These are phyloP conservation scores for Mystacides longicornis DNA, from an alignment of 2,888 invertebrate genomes.

Conservation along the genomic window DNA sequence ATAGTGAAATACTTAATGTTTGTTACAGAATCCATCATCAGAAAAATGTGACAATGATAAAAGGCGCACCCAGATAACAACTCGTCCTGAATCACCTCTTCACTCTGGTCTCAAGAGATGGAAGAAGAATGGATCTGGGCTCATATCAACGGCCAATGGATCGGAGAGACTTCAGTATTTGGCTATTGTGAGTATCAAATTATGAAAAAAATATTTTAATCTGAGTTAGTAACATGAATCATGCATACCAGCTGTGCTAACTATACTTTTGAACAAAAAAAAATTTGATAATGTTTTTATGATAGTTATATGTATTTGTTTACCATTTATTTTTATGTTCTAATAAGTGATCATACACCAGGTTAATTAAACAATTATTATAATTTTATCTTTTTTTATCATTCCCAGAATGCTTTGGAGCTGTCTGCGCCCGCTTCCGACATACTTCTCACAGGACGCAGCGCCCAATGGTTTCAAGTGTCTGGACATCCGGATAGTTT, in stretches of 20 bases:
- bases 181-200: conserved; percentile 73
- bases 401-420: conserved; percentile 81
- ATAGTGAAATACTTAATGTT: too few relatives aligned
- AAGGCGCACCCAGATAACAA: conserved; percentile 34
- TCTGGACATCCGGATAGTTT: conserved; percentile 90
- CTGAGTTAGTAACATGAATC: too few relatives aligned
- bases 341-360: too few relatives aligned
- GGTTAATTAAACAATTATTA: too few relatives aligned
- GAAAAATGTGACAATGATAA: conserved; percentile 42
- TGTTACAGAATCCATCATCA: conserved; percentile 46
- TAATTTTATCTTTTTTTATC: too few relatives aligned
- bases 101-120: conserved; percentile 40
- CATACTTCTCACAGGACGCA: conserved; percentile 65
- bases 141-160: conserved; percentile 34
- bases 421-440: conserved; percentile 87
- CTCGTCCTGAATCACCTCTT: conserved; percentile 38
- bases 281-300: too few relatives aligned
- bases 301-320: too few relatives aligned
- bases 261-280: too few relatives aligned
- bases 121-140: conserved; percentile 37
- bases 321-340: too few relatives aligned
- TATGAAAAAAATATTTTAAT: too few relatives aligned
- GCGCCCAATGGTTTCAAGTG: conserved; percentile 76
- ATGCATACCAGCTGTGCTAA: too few relatives aligned
- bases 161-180: conserved; percentile 61